Evolutionary conservation across 2,888 invertebrate genomes (phyloP).

Genomic region (Drosophila affinis): DNA sequence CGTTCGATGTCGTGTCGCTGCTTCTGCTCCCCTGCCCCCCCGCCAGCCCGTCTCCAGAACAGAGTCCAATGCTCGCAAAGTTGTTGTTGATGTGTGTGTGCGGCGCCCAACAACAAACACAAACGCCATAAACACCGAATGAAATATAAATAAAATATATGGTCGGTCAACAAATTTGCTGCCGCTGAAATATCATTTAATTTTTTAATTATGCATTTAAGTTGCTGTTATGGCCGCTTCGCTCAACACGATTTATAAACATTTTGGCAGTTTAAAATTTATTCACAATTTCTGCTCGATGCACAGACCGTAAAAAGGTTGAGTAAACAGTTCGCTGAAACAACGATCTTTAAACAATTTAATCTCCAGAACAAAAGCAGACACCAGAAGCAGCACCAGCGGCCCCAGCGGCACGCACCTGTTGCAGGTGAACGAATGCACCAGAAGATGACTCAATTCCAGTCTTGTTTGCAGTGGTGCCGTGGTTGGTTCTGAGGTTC

Average conservation of each 20-base stretch:
- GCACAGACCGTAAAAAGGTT: conserved; percentile 37
- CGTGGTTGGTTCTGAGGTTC: not conserved
- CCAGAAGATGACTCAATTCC: conserved; percentile 33
- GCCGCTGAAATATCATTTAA: conserved; percentile 55
- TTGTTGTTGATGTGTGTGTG: conserved; percentile 42
- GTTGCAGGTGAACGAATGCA: conserved; percentile 55
- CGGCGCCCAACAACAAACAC: conserved; percentile 55
- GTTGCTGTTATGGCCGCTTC: conserved; percentile 34
- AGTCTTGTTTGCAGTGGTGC: not conserved
- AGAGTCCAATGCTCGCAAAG: conserved; percentile 71
- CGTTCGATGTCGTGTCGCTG: conserved; percentile 34
- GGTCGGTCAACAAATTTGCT: conserved; percentile 32
- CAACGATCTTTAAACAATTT: conserved; percentile 36
- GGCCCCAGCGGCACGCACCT: conserved; percentile 45
- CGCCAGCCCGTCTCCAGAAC: conserved; percentile 27
- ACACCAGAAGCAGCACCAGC: not conserved
- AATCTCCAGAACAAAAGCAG: conserved; percentile 21
- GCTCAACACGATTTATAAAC: conserved; percentile 61
- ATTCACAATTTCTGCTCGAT: conserved; percentile 22
- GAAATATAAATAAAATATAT: conserved; percentile 41
- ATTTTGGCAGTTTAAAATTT: conserved; percentile 44
- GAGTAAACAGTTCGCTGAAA: conserved; percentile 44
- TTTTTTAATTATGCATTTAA: conserved; percentile 68
- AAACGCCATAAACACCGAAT: conserved; percentile 14
- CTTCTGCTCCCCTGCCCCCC: conserved; percentile 18